Conservation (phyloP, 2,113 vertebrate species). For the Thomomys bottae region DNA sequence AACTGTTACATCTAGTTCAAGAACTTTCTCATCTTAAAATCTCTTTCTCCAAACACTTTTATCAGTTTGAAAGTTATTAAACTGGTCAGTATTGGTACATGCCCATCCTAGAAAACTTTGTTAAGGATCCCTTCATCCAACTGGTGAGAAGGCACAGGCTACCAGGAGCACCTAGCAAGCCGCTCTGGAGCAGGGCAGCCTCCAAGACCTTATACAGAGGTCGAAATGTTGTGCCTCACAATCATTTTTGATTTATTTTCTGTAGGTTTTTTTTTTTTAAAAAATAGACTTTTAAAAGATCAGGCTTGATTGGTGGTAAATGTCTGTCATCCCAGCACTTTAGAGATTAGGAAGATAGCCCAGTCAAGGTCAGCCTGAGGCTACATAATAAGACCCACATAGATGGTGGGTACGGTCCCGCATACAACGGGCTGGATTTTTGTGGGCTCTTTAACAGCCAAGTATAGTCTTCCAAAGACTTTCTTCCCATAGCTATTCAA, state of each 20-base stretch:
- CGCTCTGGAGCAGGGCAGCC: background rate
- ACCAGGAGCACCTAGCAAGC: background rate
- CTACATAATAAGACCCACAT: background rate
- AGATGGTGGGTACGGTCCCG: no score
- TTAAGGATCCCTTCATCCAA: background rate
- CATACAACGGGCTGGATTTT: background rate
- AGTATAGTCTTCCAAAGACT: background rate
- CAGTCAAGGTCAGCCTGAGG: background rate
- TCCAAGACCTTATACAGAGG: background rate
- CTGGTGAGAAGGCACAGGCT: background rate
- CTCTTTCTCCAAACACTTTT: background rate
- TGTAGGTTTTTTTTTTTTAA: no score
- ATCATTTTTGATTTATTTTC: background rate
- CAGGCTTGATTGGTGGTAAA: background rate
- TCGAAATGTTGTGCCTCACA: background rate
- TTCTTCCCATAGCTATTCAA: no score
- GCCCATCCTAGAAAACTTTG: background rate
- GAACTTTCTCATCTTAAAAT: background rate
- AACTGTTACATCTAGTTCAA: background rate
- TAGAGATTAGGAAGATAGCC: background rate
- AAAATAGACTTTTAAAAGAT: background rate
- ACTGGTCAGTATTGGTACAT: background rate
- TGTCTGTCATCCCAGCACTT: background rate
- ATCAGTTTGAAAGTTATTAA: constrained; percentile 28
- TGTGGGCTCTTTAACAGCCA: background rate